Base-by-base conservation (phyloP, 2,113 vertebrate genomes). In the Saccopteryx leptura region DNA sequence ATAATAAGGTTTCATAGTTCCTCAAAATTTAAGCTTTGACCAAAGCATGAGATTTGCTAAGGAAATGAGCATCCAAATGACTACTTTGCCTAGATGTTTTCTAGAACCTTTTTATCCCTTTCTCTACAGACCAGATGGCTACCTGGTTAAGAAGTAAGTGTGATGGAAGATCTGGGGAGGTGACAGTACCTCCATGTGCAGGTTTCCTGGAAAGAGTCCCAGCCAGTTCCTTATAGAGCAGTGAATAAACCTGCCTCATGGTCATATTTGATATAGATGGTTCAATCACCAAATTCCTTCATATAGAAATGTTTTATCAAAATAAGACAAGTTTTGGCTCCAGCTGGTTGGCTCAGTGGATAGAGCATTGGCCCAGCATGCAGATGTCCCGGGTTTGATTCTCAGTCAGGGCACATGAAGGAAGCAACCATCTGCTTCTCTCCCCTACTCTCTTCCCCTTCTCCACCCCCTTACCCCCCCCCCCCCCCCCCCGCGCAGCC, bases 131-230 rank as follows among this genome's bases (percentile, higher is more conserved):
- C 48, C n/a, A 93, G 75, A 52, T 88, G 93, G 54, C 50, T 82
- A 56, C 8, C 74, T 85, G 18, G 58, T 46, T 81, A 78, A 85
- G 33, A 69, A 83, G 18, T n/a, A 75, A 88, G 48, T 58, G 21
- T 88, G 78, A 92, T 61, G 12, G 61, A 69, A 65, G 7, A 14
- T 81, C 65, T 86, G 48, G 33, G 31, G 46, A 76, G 78, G 2
- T 69, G 78, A 23, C 17, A 68, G 71, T 31, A 63, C 46, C 24
- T 85, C 31, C 28, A 28, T 23, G 31, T 54, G 58, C 9, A 50
- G 46, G 68, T 48, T 90, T 93, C 81, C 84, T 92, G 87, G 80
- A 90, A 26, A 66, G 76, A 94, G n/a, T 23, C 46, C 80, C 78
- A 85, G 48, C 33, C 79, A 93, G 90, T 68, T 90, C 71, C 72